These are phyloP conservation scores for Numenius arquata DNA, from an alignment of 2,113 vertebrate genomes.

Conservation along the genomic window DNA sequence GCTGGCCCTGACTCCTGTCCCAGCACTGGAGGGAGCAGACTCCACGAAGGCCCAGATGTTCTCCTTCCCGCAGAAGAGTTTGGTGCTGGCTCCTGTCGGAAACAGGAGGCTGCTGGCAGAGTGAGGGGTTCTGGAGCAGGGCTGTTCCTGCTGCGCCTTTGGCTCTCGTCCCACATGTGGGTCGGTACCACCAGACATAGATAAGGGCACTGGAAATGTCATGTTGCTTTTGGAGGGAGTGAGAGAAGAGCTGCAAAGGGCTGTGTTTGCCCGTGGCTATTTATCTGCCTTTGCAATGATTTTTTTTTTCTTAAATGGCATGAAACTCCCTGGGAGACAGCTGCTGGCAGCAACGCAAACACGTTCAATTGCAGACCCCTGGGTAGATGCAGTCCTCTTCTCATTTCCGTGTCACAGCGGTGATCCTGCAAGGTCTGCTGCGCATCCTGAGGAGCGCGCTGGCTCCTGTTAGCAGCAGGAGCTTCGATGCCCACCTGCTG, in stretches of 20 bases:
- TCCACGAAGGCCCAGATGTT: not conserved
- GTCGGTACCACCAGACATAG: not conserved
- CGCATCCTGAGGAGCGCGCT: accelerated
- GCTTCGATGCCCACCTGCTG: not conserved
- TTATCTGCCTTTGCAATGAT: not conserved
- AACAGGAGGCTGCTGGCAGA: not conserved
- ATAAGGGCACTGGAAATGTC: not conserved
- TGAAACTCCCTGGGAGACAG: not conserved
- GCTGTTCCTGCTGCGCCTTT: not conserved
- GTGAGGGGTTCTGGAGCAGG: not conserved
- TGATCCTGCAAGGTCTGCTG: not conserved
- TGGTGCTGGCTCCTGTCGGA: not conserved
- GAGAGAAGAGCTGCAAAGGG: not conserved
- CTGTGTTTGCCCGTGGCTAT: not conserved
- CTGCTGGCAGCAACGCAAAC: not conserved
- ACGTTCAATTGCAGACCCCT: not conserved
- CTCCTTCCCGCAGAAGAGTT: not conserved
- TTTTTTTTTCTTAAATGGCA: not conserved
- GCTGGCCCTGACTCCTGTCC: not conserved
- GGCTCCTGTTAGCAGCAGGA: not conserved
- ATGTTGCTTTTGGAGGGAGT: not conserved
- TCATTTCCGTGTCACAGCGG: not conserved
- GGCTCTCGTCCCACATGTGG: not conserved
- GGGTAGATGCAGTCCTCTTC: not conserved
- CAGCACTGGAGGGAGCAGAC: not conserved